A percentile compares a stretch with the other conserved stretches of the same genome.
These are phyloP conservation scores for Hydrotaea cyrtoneurina DNA, from an alignment of 2,888 invertebrate genomes.

Conservation along the genomic window DNA sequence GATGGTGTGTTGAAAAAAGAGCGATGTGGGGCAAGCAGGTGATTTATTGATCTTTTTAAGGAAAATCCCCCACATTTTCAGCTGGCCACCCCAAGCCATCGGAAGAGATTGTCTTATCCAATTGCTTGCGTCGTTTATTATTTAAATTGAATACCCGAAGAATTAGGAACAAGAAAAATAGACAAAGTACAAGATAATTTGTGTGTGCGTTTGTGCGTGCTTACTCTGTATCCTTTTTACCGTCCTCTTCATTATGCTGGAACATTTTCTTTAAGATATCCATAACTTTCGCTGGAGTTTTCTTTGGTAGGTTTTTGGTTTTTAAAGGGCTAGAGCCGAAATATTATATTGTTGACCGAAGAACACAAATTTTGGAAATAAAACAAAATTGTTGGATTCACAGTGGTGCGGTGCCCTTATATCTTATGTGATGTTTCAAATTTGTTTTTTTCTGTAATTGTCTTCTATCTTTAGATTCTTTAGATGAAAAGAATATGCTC, in stretches of 20 bases:
- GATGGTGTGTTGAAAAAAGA: no score
- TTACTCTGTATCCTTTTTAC: constrained; percentile 70
- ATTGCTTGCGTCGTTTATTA: constrained; percentile 40
- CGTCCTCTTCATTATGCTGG: constrained; percentile 71
- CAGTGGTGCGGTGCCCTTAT: not conserved
- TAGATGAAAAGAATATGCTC: constrained; percentile 41
- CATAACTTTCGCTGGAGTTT: no score
- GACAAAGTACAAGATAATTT: not conserved
- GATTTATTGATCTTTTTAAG: constrained; percentile 41
- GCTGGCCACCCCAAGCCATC: constrained; percentile 40
- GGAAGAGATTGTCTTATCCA: constrained; percentile 55
- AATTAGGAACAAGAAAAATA: not conserved
- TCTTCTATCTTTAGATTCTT: constrained; percentile 1
- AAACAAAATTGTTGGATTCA: constrained; percentile 1
- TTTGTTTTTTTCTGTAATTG: constrained; percentile 11
- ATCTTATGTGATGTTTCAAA: not conserved
- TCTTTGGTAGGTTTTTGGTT: not conserved
- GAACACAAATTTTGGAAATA: constrained; percentile 30
- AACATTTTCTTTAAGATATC: constrained; percentile 78
- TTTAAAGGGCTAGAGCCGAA: not conserved
- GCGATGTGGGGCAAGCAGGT: not conserved
- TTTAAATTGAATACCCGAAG: not conserved
- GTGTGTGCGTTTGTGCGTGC: no score
- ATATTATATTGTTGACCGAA: not conserved
- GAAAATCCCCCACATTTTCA: not conserved